Base-by-base conservation (phyloP, 2,113 vertebrate species). In the Toxostoma redivivum region DNA sequence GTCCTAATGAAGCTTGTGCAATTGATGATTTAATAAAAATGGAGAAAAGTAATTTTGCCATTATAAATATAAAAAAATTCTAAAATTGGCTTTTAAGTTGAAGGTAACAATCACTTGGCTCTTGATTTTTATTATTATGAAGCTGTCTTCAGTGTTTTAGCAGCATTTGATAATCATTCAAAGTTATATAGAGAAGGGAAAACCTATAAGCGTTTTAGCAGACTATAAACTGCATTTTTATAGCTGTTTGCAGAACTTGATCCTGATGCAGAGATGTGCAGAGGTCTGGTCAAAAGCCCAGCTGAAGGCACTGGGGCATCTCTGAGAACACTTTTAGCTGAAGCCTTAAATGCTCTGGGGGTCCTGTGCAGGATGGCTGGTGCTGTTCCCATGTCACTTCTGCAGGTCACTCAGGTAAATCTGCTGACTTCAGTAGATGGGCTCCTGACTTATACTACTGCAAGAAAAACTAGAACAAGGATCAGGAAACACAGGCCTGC, bases 41-140 rank as follows among this genome's bases (percentile, higher is more conserved):
- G 7, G 30, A 23, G 31, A 56, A 88, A 71, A 58, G 23, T 33
- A 50, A 53, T 33, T 71, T 44, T 10, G 19, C 56, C 81, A 74
- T 93, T 84, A 62, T 82, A 71, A 95, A 77, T 82, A 47, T 4
- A 15, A 42, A 72, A 78, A 92, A 70, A 54, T 27, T 81, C n/a
- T 91, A 92, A 94, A 91, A 91, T 62, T 47, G 20, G 45, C 12
- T 80, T 95, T 66, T 81, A 88, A 40, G 58, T 88, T 93, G 53
- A 84, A 85, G 28, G 16, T 76, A 73, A 35, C 58, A 85, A 25
- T 87, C 4, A 5, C 11, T 69, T 65, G 16, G 15, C 28, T 94
- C 40, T 70, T 58, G 28, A 9, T 40, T 82, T 80, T 79, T 93
- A 58, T 81, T 82, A 27, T 20, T 44, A 44, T 3, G 8, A 70